phyloP scores from a whole-genome alignment of 2,888 invertebrate genomes.

The Steromphala cineraria region DNA sequence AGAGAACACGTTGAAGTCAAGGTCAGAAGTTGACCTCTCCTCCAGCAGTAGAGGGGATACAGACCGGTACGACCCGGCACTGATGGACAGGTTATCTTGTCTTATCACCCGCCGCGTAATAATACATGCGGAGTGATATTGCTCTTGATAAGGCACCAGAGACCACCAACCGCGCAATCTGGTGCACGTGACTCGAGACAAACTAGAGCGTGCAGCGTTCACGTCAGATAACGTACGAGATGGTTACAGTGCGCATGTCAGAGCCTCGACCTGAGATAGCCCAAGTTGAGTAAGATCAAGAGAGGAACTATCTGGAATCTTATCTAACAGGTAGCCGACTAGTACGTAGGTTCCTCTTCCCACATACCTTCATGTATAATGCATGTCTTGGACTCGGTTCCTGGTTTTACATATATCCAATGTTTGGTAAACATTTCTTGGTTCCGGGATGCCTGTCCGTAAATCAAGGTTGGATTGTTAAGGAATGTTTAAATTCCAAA shows the following conservation, averaged over 20 bases:
- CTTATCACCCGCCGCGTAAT: neutral
- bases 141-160: neutral
- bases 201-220: slow-evolving; percentile 3
- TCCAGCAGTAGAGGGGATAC: no score
- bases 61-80: no score
- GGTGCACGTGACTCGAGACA: neutral
- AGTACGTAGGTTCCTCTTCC: neutral
- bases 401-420: no score
- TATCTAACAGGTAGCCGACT: neutral
- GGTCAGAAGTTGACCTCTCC: no score
- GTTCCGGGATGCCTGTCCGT: no score
- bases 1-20: no score
- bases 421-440: no score
- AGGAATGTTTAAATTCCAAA: no score
- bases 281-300: neutral
- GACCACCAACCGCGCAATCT: neutral
- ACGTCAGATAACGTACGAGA: neutral
- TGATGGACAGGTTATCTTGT: no score
- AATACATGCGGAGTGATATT: neutral
- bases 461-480: no score
- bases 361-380: no score
- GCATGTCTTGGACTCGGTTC: no score
- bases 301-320: neutral
- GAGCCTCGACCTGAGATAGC: neutral
- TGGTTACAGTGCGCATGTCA: neutral